A percentile compares a stretch with the other conserved stretches of the same genome.
Evolutionary conservation across 2,113 vertebrate species (phyloP).

Genomic region (Hydrolagus affinis): DNA sequence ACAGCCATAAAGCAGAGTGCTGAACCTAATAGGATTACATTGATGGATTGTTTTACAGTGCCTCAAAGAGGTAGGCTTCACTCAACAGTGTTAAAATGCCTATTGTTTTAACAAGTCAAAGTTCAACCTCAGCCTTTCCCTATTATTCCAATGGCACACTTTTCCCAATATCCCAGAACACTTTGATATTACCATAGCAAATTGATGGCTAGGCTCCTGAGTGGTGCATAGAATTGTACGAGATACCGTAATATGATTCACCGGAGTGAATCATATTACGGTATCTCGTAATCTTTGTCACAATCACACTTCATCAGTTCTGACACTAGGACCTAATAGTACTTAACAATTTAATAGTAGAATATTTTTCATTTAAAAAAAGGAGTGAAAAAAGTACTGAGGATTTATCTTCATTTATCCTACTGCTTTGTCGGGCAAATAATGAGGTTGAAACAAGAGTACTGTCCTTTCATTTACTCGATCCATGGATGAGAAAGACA

Average conservation of each 20-base stretch:
- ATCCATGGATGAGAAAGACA: background rate
- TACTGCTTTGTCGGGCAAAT: conserved; percentile 15
- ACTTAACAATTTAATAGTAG: conserved; percentile 29
- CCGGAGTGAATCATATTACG: too few relatives aligned
- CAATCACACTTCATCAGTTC: conserved; percentile 42
- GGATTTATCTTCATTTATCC: conserved; percentile 24
- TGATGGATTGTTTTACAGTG: background rate
- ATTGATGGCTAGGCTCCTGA: conserved; percentile 42
- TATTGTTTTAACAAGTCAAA: conserved; percentile 48
- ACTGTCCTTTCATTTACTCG: conserved; percentile 18
- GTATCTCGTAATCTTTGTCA: too few relatives aligned
- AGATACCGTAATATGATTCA: conserved; percentile 39
- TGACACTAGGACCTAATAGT: conserved; percentile 31
- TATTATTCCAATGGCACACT: conserved; percentile 46
- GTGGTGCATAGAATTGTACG: conserved; percentile 42
- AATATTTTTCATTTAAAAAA: conserved; percentile 3
- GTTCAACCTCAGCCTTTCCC: conserved; percentile 52
- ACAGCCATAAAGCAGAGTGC: background rate
- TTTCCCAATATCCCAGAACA: conserved; percentile 42
- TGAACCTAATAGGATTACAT: background rate
- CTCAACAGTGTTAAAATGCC: conserved; percentile 41
- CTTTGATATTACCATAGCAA: conserved; percentile 39
- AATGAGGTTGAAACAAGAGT: background rate
- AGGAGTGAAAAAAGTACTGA: background rate
- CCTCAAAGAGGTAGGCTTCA: conserved; percentile 1